Conservation (phyloP, 2,113 vertebrate species). For the Ornithorhynchus anatinus region DNA sequence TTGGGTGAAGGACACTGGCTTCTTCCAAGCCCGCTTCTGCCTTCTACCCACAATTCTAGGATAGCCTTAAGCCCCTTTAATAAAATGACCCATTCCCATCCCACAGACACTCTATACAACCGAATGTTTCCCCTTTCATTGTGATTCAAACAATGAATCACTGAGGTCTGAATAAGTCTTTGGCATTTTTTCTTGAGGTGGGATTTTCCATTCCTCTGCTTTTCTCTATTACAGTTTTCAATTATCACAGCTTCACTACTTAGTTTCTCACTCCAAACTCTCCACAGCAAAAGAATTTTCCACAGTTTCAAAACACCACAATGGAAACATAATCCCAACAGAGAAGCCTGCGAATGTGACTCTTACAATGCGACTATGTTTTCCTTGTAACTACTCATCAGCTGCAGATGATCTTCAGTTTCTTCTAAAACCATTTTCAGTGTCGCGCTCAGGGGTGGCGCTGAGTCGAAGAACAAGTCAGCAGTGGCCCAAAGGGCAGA, state of each 20-base stretch:
- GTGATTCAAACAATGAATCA: conserved; percentile 40
- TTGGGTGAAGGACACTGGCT: conserved; percentile 10
- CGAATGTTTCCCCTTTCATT: not conserved
- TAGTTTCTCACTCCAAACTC: not conserved
- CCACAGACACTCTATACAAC: conserved; percentile 21
- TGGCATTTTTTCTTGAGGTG: not conserved
- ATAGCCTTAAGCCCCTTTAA: conserved; percentile 21
- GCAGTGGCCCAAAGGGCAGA: conserved; percentile 2
- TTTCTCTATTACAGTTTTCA: conserved; percentile 19
- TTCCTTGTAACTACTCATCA: conserved; percentile 20
- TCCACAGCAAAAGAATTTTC: not conserved
- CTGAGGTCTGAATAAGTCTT: not conserved
- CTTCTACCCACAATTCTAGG: conserved; percentile 12
- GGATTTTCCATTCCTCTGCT: conserved; percentile 13
- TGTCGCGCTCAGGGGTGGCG: conserved; percentile 17
- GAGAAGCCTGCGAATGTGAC: not conserved
- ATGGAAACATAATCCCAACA: not conserved
- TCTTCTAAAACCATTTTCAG: conserved; percentile 15
- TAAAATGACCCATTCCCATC: conserved; percentile 27
- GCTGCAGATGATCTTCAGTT: conserved; percentile 11
- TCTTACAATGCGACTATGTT: conserved; percentile 8
- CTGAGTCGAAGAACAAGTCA: conserved; percentile 29
- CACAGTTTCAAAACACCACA: not conserved
- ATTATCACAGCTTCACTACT: not conserved
- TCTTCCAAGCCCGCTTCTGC: not conserved